Base-by-base conservation (phyloP, 2,888 invertebrate species). In the Oxystoma pomonae region DNA sequence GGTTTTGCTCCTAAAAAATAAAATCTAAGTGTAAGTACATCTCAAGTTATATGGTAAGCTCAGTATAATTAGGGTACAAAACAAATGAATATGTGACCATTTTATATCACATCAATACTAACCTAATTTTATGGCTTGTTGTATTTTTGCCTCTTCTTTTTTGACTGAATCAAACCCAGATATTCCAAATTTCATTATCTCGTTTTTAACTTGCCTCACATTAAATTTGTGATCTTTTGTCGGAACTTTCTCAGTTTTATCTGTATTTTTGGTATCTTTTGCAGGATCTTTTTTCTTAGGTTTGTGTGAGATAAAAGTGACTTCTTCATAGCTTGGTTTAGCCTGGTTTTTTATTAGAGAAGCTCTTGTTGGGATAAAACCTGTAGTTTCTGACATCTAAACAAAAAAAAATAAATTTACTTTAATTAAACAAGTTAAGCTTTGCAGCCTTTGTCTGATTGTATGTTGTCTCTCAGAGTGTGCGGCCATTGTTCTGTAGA, bases 131-230 rank as follows among this genome's bases (percentile, higher is more conserved):
- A 95, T 85, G 0, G 92, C 88, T 16, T 91, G 79, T 2, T 89
- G 87, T 55, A 90, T 85, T 82, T 91, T 90, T n/a, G 92, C 92
- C 76, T 90, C 87, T 71, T 88, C 85, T 73, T 91, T 90, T 74
- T 90, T 87, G 9, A 83, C 81, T 1, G 86, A 82, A 62, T 87
- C 84, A 61, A 93, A 87, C 60, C 92, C 92, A 20, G 87, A 86
- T 81, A 92, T 90, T 35, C 92, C 94, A 78, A 94, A 92, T 74
- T 90, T 92, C 5, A 92, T 86, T 2, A 96, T 86, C 76, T 96
- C 95, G 78, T 90, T 88, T 59, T 91, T 85, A 1, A 90, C 88
- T 73, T 83, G 86, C 71, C 91, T 91, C 72, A 95, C 86, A 71
- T 91, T 89, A 66, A 90, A 81, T 72, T 88, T 87, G 56, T 80